Percentiles rank a stretch among this genome's conserved stretches.
phyloP scores from a whole-genome alignment of 2,888 invertebrate genomes.

The Germaria angustata region DNA sequence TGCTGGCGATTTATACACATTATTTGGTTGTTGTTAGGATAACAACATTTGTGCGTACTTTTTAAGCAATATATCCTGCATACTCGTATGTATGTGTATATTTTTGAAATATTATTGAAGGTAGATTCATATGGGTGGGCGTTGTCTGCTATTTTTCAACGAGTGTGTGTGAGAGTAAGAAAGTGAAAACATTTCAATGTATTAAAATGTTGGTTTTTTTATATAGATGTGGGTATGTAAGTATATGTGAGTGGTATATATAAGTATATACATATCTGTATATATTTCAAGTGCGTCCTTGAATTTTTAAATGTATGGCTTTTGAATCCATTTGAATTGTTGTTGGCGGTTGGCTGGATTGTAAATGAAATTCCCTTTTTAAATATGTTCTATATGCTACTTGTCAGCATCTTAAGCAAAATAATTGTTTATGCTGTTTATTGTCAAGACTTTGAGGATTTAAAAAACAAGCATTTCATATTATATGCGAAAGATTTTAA shows the following conservation, averaged over 20 bases:
- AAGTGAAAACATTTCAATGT: background rate
- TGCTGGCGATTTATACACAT: no score
- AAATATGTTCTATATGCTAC: background rate
- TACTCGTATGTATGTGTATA: background rate
- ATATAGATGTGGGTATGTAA: background rate
- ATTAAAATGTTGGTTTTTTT: background rate
- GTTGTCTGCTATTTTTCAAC: background rate
- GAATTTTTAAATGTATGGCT: constrained; percentile 51
- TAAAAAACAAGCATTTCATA: background rate
- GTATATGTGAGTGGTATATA: background rate
- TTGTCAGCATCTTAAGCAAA: constrained; percentile 6
- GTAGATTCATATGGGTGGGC: background rate
- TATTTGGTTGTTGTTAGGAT: no score
- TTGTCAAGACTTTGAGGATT: background rate
- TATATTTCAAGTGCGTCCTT: constrained; percentile 40
- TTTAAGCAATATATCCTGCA: no score
- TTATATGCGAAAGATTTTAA: background rate
- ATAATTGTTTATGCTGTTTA: constrained; percentile 22
- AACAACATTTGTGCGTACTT: no score
- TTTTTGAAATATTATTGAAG: no score
- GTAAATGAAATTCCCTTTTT: constrained; percentile 10
- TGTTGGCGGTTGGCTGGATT: constrained; percentile 22
- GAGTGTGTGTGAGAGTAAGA: background rate
- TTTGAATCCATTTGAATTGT: constrained; percentile 33
- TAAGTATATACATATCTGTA: background rate